Evolutionary conservation across 2,888 invertebrate species (phyloP).

Genomic region (Caenorhabditis macrosperma): DNA sequence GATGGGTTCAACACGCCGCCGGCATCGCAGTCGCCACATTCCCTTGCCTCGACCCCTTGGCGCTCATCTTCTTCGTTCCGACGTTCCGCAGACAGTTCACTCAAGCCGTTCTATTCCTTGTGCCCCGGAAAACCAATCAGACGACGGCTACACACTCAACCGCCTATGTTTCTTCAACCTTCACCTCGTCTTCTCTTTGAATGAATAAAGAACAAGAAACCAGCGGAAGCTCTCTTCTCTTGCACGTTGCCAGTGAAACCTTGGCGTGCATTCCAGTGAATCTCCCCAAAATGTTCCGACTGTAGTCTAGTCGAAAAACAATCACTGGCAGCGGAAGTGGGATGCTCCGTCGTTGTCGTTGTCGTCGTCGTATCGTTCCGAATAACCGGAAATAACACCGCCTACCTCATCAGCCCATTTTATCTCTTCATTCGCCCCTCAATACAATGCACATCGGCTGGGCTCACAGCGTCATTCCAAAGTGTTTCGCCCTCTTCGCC

Average conservation of each 20-base stretch:
- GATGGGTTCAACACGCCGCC: conserved; percentile 13
- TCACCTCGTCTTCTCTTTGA: too few relatives aligned
- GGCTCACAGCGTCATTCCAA: conserved; percentile 15
- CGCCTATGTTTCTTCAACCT: background rate
- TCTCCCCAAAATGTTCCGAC: too few relatives aligned
- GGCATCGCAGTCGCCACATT: conserved; percentile 16
- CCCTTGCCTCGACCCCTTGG: conserved; percentile 24
- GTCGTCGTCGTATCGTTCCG: too few relatives aligned
- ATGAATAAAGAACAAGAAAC: too few relatives aligned
- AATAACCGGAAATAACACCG: background rate
- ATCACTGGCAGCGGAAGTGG: too few relatives aligned
- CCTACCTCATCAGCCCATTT: background rate
- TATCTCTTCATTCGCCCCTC: background rate
- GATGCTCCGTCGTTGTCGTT: too few relatives aligned
- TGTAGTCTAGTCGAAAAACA: too few relatives aligned
- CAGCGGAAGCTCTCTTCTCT: too few relatives aligned
- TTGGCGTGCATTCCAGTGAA: too few relatives aligned
- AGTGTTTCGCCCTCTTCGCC: background rate
- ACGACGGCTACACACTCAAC: background rate
- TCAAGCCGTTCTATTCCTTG: background rate
- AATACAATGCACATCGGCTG: conserved; percentile 10
- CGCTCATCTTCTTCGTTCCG: conserved; percentile 25
- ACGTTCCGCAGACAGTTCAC: conserved; percentile 3
- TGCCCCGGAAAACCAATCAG: background rate
- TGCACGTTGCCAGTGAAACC: too few relatives aligned